A percentile compares a stretch with the other conserved stretches of the same genome.
Conservation (phyloP, 2,888 invertebrate genomes). For the Osmoderma eremita region DNA sequence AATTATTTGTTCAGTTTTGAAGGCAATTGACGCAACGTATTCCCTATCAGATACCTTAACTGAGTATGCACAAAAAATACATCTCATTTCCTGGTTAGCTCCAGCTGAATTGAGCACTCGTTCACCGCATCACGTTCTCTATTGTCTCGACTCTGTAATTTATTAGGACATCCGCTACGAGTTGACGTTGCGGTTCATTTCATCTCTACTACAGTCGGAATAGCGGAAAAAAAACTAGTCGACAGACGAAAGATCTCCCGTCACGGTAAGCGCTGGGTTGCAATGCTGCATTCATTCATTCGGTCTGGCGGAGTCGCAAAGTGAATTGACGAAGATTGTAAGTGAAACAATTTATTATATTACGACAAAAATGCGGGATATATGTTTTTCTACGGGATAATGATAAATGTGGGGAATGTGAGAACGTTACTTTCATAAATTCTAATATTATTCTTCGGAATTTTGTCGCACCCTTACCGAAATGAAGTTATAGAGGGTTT, state of each 20-base stretch:
- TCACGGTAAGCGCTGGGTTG: neutral
- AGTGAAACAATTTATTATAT: conserved; percentile 36
- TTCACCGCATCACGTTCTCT: neutral
- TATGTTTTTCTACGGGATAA: conserved; percentile 25
- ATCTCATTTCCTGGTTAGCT: conserved; percentile 2
- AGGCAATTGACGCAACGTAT: no score
- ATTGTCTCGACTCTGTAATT: conserved; percentile 14
- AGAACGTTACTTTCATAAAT: conserved; percentile 26
- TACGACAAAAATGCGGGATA: conserved; percentile 18
- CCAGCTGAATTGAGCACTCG: conserved; percentile 12
- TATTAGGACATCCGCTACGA: conserved; percentile 23
- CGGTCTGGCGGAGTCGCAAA: conserved; percentile 28
- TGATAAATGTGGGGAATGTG: conserved; percentile 32
- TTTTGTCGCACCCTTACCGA: conserved; percentile 1
- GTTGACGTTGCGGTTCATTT: conserved; percentile 27
- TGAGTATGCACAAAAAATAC: neutral
- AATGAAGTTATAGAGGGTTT: no score
- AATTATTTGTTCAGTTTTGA: no score
- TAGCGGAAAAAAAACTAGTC: conserved; percentile 9
- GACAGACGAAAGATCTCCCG: conserved; percentile 22
- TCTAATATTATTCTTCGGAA: conserved; percentile 16
- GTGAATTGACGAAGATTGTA: conserved; percentile 32
- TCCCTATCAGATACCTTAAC: no score
- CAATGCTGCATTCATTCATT: neutral
- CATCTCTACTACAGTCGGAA: conserved; percentile 3